phyloP scores from a whole-genome alignment of 2,888 invertebrate genomes.

The Noctuana brunneofusca region DNA sequence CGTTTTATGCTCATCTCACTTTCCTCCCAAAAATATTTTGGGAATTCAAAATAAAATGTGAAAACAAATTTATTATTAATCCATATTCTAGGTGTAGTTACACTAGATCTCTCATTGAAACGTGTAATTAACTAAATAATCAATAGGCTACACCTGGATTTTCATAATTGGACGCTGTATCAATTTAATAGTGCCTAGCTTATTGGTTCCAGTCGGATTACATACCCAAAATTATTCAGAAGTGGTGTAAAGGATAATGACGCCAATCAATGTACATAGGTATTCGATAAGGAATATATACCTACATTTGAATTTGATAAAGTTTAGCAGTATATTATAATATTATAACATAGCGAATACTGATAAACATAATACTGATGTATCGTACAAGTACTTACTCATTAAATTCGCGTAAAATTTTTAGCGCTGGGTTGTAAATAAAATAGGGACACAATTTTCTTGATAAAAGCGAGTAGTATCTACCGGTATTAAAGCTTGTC shows the following conservation, averaged over 20 bases:
- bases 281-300: too few relatives aligned
- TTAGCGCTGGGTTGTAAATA: too few relatives aligned
- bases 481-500: too few relatives aligned
- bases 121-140: constrained; percentile 16
- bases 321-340: neutral
- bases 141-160: constrained; percentile 2
- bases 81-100: too few relatives aligned
- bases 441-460: too few relatives aligned
- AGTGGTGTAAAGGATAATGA: constrained; percentile 7
- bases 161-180: constrained; percentile 1
- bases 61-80: too few relatives aligned
- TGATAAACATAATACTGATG: neutral
- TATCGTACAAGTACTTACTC: neutral
- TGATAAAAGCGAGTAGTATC: too few relatives aligned
- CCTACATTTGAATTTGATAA: neutral
- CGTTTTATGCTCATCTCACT: too few relatives aligned
- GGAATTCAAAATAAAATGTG: too few relatives aligned
- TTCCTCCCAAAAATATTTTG: too few relatives aligned
- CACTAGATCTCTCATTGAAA: neutral
- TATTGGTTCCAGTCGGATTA: neutral
- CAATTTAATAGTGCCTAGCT: neutral
- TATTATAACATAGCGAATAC: neutral
- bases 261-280: neutral
- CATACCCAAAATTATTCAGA: neutral
- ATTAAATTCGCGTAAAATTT: neutral